Evolutionary conservation across 2,797 vertebrate species (phyloP), one percentile per base, ranked within the genome.

Genomic region (Chiroxiphia lanceolata): DNA sequence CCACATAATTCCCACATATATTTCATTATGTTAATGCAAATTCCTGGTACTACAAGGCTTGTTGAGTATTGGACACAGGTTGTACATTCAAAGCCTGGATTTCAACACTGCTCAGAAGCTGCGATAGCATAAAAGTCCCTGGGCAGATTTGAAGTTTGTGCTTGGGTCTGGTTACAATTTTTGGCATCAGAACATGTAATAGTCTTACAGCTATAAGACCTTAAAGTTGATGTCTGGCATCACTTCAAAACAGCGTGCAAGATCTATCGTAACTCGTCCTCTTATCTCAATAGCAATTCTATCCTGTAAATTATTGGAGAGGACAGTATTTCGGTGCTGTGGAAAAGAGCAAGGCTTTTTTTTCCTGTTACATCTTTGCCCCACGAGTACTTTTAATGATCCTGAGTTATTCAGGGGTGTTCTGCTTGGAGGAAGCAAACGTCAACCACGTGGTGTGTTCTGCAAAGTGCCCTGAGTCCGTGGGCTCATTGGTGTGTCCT

Each of bases 281-380:
- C 94, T 97, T 97, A 97, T 97, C 96, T 96, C 84, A 67, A 93
- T 96, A 95, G 94, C 93, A 94, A 91, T 97, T 96, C 96, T 94
- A 93, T 94, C 93, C 96, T 96, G 96, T 92, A 95, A 95, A 96
- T 96, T 71, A 97, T 97, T 97, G 83, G 95, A 92, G 90, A 86
- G 50, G 38, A 60, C 91, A 90, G 83, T 50, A 76, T 96, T 96
- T 88, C 22, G 26, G 89, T 48, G 77, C 91, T 65, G 72, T 84
- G 64, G 70, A 94, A 92, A 87, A 96, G 87, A 93, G 85, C 82
- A 31, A 88, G 65, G 82, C 15, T 7, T 17, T 74, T 45, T 74
- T 45, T 54, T 48, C 48, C 86, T 83, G 48, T 94, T 81, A 78
- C 87, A 65, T 89, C 76, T 81, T 90, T 72, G 81, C 91, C 16